Conservation (phyloP, 2,113 vertebrate species). For the Alethe diademata region DNA sequence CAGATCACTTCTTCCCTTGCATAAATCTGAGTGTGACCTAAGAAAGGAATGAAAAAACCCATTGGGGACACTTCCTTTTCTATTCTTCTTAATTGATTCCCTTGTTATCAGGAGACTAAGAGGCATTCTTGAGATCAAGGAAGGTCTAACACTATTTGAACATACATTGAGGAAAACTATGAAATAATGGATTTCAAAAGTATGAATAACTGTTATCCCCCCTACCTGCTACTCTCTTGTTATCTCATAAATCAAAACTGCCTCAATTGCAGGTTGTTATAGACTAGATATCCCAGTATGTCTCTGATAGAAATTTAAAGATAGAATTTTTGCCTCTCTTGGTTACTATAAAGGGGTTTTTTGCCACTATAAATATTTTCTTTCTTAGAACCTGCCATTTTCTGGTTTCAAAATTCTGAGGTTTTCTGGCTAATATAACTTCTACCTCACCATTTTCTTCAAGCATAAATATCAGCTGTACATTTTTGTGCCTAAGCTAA, state of each 20-base stretch:
- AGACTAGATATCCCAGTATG: neutral
- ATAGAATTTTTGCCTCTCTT: neutral
- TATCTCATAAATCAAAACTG: neutral
- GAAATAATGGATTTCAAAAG: slow-evolving; percentile 1
- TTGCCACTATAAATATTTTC: neutral
- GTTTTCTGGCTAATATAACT: neutral
- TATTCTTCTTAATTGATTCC: slow-evolving; percentile 31
- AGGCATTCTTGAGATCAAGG: slow-evolving; percentile 39
- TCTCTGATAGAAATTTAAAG: neutral
- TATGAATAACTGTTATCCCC: neutral
- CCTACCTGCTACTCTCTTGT: neutral
- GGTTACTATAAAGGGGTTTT: neutral
- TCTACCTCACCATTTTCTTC: neutral
- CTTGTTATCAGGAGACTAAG: slow-evolving; percentile 17
- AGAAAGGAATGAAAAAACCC: slow-evolving; percentile 11
- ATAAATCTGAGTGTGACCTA: neutral
- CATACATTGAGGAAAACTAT: neutral
- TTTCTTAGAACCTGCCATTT: neutral
- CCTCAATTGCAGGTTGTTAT: neutral
- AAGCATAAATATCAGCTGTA: neutral
- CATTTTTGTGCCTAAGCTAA: neutral
- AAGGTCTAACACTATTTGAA: slow-evolving; percentile 39
- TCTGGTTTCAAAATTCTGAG: neutral
- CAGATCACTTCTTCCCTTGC: slow-evolving; percentile 4
- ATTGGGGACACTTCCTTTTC: neutral